Evolutionary conservation across 2,888 invertebrate genomes (phyloP), one percentile per base, ranked within the genome.

Genomic region (Escarpia spicata): DNA sequence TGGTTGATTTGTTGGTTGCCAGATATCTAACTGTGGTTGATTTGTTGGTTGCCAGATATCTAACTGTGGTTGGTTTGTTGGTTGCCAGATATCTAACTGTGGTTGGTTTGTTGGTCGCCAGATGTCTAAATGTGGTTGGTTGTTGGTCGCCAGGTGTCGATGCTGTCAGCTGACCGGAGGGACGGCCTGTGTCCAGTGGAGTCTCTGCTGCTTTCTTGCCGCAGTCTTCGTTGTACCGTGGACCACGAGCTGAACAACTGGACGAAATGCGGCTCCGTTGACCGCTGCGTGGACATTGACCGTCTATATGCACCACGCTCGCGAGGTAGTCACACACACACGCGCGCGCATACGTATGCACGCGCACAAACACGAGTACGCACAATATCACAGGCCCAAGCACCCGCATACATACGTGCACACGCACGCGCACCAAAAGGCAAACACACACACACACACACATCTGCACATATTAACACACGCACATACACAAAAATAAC

Each of bases 161-260:
- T 26, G 9, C 26, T 92, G 19, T 93, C 93, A 43, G 92, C 93
- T 19, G 37, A 92, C 60, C 52, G 91, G 26, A 91, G 43, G 90
- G 9, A 43, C 43, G n/a, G n/a, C 52, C n/a, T 92, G 19, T 75
- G 75, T 75, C 75, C 75, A n/a, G 75, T 75, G 26, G n/a, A 75
- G 75, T 75, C n/a, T 6, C 75, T 75, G 75, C 75, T 26, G 91
- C 58, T 44, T 26, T 92, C 93, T 15, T 94, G 94, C 75, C 43
- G 93, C 31, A 92, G 92, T 26, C 90, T 93, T 92, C 37, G 31
- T 26, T 94, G 94, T 75, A 58, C 92, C 9, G 93, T 94, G 31
- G 92, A 94, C 6, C 60, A 90, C 37, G 37, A 12, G 44, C 37
- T 91, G 43, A 89, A 89, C 43, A 94, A 94, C 92, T 92, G 94